These are phyloP conservation scores for Molossus molossus DNA, from an alignment of 2,797 vertebrate genomes.

Conservation along the genomic window DNA sequence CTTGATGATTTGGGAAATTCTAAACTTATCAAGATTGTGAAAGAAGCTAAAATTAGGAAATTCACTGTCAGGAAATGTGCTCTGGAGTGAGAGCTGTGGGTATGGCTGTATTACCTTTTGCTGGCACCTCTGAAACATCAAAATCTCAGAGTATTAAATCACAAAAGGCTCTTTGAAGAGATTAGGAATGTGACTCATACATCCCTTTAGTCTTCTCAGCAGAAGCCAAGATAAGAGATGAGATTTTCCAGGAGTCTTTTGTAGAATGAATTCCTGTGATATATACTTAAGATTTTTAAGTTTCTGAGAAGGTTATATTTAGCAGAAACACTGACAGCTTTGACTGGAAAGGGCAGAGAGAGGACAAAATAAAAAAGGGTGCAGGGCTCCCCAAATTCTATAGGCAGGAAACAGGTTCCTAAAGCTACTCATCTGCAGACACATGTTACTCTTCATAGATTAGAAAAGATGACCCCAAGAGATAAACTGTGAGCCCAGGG, in stretches of 20 bases:
- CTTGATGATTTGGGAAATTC: not conserved
- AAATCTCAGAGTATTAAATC: not conserved
- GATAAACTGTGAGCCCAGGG: not conserved
- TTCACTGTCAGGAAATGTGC: not conserved
- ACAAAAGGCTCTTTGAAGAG: not conserved
- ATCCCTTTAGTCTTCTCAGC: not conserved
- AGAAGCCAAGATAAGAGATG: conserved; percentile 22
- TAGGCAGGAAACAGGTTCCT: not conserved
- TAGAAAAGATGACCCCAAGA: not conserved
- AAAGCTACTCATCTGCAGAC: not conserved
- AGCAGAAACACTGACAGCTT: conserved; percentile 17
- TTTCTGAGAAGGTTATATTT: not conserved
- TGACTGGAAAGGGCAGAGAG: not conserved
- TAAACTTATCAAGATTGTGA: not conserved
- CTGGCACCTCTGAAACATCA: not conserved
- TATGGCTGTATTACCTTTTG: not conserved
- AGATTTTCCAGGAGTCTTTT: not conserved
- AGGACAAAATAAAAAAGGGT: not conserved
- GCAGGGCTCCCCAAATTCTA: not conserved
- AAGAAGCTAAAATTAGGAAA: conserved; percentile 7
- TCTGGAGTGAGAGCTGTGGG: not conserved
- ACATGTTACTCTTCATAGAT: not conserved
- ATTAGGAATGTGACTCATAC: not conserved
- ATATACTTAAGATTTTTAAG: not conserved
- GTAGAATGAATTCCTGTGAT: conserved; percentile 11